Evolutionary conservation across 2,888 invertebrate genomes (phyloP), one percentile per base, ranked within the genome.

Genomic region (Scaptodrosophila latifasciaeformis): DNA sequence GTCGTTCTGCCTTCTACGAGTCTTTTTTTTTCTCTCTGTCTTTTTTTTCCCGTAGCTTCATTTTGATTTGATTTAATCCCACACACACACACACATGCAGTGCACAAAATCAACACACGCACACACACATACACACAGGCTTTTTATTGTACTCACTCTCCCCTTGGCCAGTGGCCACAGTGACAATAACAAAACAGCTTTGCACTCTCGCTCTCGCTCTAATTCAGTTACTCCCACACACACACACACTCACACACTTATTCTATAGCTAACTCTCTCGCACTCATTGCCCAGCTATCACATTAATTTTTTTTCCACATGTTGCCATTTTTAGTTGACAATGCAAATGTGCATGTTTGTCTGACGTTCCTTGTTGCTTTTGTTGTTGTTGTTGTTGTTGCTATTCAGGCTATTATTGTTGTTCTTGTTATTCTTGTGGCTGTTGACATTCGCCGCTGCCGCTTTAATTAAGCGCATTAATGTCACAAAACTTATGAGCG

Each of bases 401-500:
- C 18, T 49, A 39, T 18, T 57, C 29, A 31, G 48, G 35, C 29
- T 42, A 12, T 29, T 37, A 17, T 12, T 39, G 40, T 21, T 4
- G 21, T 21, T 50, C 12, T 39, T 45, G 18, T 27, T 51, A 43
- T 48, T 59, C 18, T 62, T 56, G 37, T 59, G 60, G 57, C 50
- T 67, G 62, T 61, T 71, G 59, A 60, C 67, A 67, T 65, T 70
- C 70, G 64, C 64, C n/a, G 54, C 54, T 24, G 48, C 54, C 74
- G 59, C 79, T 63, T 76, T 78, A 76, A 76, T 76, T 76, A 76
- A 78, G 72, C 72, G 79, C 79, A 76, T 76, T 76, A 76, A 76
- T 72, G 79, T 68, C 75, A 70, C 43, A 59, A 49, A 68, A 70
- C 79, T 76, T 76, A 70, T 67, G 70, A 59, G 68, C 49, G 24